Evolutionary conservation across 2,797 vertebrate genomes (phyloP).

Genomic region (Sarcoramphus papa): DNA sequence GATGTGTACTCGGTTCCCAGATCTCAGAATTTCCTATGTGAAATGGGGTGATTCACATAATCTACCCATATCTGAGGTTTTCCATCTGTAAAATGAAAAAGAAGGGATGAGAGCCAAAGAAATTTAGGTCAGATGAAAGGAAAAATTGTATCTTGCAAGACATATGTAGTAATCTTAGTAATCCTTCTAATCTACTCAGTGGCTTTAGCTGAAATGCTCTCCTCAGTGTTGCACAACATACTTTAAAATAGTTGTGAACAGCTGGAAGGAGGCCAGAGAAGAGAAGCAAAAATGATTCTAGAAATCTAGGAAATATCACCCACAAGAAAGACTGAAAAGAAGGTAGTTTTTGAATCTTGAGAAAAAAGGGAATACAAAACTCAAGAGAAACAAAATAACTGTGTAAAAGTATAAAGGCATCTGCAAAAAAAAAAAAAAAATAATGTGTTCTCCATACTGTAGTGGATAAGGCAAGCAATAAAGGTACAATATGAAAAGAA

Average conservation of each 20-base stretch:
- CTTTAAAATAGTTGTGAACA: constrained; percentile 1
- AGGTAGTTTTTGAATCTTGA: not conserved
- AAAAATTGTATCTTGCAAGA: constrained; percentile 10
- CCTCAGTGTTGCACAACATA: not conserved
- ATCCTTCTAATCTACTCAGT: constrained; percentile 22
- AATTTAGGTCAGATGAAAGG: constrained; percentile 5
- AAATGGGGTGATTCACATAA: not conserved
- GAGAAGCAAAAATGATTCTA: not conserved
- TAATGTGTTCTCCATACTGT: not conserved
- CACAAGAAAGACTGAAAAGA: not conserved
- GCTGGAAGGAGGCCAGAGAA: not conserved
- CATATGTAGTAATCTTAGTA: not conserved
- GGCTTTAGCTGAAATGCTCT: not conserved
- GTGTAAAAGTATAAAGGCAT: not conserved
- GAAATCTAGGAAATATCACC: not conserved
- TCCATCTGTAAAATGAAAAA: constrained; percentile 2
- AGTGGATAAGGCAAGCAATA: not conserved
- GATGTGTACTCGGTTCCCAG: not conserved
- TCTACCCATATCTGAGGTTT: not conserved
- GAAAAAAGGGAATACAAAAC: not conserved
- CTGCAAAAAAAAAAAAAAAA: fast-evolving
- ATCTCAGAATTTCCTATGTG: not conserved
- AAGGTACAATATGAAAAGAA: not conserved
- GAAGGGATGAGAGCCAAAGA: not conserved
- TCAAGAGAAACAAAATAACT: not conserved